These are phyloP conservation scores for Papilio elwesi DNA, from an alignment of 2,888 invertebrate species.

Conservation along the genomic window DNA sequence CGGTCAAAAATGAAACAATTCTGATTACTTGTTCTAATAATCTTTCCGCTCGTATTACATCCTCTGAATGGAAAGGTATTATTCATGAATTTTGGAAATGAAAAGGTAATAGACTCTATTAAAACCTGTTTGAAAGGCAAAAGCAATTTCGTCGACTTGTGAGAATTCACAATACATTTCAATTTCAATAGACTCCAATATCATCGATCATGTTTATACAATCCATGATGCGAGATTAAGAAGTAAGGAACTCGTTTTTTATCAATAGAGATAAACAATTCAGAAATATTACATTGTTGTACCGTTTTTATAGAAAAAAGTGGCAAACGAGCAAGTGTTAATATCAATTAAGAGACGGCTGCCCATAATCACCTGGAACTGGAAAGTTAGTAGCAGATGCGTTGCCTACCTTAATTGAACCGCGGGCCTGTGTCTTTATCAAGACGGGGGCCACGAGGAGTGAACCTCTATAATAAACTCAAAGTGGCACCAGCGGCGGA, in stretches of 20 bases:
- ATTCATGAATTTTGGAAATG: neutral
- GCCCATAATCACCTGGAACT: too few species aligned
- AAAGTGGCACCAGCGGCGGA: too few species aligned
- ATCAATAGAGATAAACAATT: neutral
- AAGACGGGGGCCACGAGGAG: too few species aligned
- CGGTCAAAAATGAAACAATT: neutral
- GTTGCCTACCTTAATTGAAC: too few species aligned
- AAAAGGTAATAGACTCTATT: conserved; percentile 17
- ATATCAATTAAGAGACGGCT: too few species aligned
- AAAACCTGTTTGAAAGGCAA: conserved; percentile 16
- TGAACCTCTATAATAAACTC: too few species aligned
- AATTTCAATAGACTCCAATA: conserved; percentile 12
- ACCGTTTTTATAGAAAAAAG: neutral
- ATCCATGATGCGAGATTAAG: neutral
- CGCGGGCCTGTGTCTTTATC: too few species aligned
- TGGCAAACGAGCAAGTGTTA: too few species aligned
- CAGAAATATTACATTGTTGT: neutral
- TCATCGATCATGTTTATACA: conserved; percentile 27
- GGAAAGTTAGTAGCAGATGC: too few species aligned
- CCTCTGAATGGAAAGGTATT: neutral
- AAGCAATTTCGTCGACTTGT: conserved; percentile 30
- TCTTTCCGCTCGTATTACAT: neutral
- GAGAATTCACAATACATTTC: conserved; percentile 18
- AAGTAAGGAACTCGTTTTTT: conserved; percentile 12
- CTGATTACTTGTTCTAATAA: neutral